phyloP scores from a whole-genome alignment of 2,888 invertebrate genomes.

The Tetranychus piercei region DNA sequence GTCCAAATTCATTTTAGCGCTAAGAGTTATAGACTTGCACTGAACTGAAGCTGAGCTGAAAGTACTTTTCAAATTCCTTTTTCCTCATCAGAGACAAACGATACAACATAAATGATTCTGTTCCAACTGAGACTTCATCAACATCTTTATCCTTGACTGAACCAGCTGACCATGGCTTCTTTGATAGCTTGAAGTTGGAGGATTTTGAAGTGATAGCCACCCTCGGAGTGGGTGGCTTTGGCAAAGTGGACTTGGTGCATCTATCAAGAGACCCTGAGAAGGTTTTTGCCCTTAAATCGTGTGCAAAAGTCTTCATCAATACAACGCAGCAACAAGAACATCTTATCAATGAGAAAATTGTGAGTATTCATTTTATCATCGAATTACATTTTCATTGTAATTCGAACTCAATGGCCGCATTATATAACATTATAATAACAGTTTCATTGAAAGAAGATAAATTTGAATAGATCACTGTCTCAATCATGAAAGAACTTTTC shows the following conservation, averaged over 20 bases:
- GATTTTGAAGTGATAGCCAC: constrained; percentile 58
- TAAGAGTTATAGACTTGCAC: too few relatives aligned
- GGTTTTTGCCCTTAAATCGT: constrained; percentile 21
- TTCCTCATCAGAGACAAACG: neutral
- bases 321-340: constrained; percentile 20
- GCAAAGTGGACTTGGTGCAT: constrained; percentile 37
- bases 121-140: neutral
- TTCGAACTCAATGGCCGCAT: too few relatives aligned
- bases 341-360: constrained; percentile 20
- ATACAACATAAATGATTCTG: constrained; percentile 2
- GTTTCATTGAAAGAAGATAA: too few relatives aligned
- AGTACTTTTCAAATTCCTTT: neutral
- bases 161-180: constrained; percentile 30
- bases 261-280: neutral
- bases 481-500: too few relatives aligned
- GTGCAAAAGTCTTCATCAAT: constrained; percentile 21
- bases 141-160: neutral
- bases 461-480: too few relatives aligned
- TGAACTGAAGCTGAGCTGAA: too few relatives aligned
- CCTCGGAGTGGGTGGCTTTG: constrained; percentile 40
- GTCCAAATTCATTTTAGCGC: too few relatives aligned
- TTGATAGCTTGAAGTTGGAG: constrained; percentile 48
- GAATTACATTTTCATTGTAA: neutral
- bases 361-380: neutral
- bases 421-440: too few relatives aligned